Evolutionary conservation across 2,888 invertebrate genomes (phyloP).

Genomic region (Notocelia uddmanniana): DNA sequence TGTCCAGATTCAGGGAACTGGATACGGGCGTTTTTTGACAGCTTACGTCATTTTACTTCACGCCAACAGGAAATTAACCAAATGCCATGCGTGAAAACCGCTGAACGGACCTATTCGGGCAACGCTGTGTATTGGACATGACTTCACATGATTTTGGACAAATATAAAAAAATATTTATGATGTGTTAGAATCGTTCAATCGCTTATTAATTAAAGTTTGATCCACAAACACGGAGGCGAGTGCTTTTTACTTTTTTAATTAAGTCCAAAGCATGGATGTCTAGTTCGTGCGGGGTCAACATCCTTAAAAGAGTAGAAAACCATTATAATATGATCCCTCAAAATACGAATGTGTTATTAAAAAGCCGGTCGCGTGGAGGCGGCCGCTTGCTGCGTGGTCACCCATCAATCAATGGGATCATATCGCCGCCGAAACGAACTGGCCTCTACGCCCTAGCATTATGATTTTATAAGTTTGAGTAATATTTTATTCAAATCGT

Average conservation of each 20-base stretch:
- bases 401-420: conserved; percentile 86
- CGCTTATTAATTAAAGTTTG: conserved; percentile 65
- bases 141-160: not conserved
- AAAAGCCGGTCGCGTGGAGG: conserved; percentile 31
- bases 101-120: not conserved
- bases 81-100: conserved; percentile 51
- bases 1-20: conserved; percentile 49
- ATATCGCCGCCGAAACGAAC: conserved; percentile 80
- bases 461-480: conserved; percentile 82
- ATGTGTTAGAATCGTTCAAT: conserved; percentile 56
- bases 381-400: conserved; percentile 71
- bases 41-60: conserved; percentile 53
- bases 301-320: conserved; percentile 68
- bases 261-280: conserved; percentile 78
- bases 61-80: conserved; percentile 72
- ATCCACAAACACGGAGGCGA: conserved; percentile 72
- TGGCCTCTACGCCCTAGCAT: conserved; percentile 68
- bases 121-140: not conserved
- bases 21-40: conserved; percentile 59
- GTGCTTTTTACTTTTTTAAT: conserved; percentile 82
- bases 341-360: conserved; percentile 43
- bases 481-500: conserved; percentile 84
- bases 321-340: conserved; percentile 64
- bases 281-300: conserved; percentile 78
- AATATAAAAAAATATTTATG: no score